Percentiles rank a stretch among this genome's conserved stretches.
phyloP scores from a whole-genome alignment of 2,888 invertebrate genomes.

The Brachylomia viminalis region DNA sequence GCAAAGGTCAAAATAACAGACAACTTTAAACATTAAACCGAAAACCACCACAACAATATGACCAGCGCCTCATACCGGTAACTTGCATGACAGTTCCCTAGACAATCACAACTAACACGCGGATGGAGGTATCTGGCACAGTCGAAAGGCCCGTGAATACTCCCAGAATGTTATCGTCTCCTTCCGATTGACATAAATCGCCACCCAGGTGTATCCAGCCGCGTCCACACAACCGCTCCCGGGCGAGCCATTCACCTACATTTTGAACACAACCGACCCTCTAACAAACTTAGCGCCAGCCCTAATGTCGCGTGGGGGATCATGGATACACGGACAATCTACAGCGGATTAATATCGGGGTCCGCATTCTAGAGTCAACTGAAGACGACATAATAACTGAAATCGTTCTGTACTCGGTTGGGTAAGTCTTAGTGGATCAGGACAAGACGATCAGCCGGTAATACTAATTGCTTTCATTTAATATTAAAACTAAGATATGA shows the following conservation, averaged over 20 bases:
- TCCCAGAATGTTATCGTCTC: neutral
- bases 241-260: constrained; percentile 25
- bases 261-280: constrained; percentile 17
- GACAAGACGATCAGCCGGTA: constrained; percentile 27
- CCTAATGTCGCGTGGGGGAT: constrained; percentile 23
- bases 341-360: constrained; percentile 37
- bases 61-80: neutral
- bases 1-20: neutral
- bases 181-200: constrained; percentile 19
- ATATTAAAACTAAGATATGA: constrained; percentile 26
- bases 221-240: neutral
- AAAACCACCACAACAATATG: neutral
- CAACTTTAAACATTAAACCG: neutral
- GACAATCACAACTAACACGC: neutral
- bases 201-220: neutral
- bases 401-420: neutral
- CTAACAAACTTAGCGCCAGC: neutral
- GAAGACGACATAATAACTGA: constrained; percentile 25
- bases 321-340: constrained; percentile 4
- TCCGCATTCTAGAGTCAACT: neutral
- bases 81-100: neutral
- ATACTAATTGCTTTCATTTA: constrained; percentile 39
- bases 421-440: constrained; percentile 8
- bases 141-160: too few species aligned
- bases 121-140: neutral